Conservation (phyloP, 2,888 invertebrate genomes). For the Acrobasis suavella region DNA sequence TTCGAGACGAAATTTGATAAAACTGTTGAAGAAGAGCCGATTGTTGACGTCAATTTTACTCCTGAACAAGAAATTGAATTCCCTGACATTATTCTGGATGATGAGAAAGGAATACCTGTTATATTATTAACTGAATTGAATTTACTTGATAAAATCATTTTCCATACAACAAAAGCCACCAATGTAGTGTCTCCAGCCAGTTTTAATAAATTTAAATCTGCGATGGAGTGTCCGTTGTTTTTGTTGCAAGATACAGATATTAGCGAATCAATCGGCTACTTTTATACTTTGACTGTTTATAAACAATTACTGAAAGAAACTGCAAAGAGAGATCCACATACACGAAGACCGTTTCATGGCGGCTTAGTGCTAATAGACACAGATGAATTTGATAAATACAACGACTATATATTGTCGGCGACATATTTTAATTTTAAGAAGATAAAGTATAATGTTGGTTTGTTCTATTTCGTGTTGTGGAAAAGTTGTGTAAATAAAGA, state of each 20-base stretch:
- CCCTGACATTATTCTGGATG: constrained; percentile 49
- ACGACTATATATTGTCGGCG: constrained; percentile 51
- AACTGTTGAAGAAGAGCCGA: constrained; percentile 37
- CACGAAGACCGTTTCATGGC: constrained; percentile 45
- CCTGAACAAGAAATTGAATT: constrained; percentile 48
- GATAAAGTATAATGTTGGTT: constrained; percentile 45
- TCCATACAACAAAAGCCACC: constrained; percentile 30
- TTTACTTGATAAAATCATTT: constrained; percentile 47
- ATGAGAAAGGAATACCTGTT: constrained; percentile 53
- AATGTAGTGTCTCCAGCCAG: constrained; percentile 34
- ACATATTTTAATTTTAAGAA: constrained; percentile 52
- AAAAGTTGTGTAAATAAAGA: constrained; percentile 51
- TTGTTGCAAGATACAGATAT: constrained; percentile 43
- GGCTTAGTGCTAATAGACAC: constrained; percentile 48
- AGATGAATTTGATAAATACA: constrained; percentile 49
- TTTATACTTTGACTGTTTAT: constrained; percentile 50
- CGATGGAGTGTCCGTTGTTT: constrained; percentile 49
- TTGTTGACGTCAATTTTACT: constrained; percentile 41
- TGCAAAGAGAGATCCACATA: constrained; percentile 45
- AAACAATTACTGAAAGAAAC: constrained; percentile 41
- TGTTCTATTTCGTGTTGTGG: constrained; percentile 52
- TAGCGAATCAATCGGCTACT: constrained; percentile 50
- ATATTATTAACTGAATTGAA: constrained; percentile 42
- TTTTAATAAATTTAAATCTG: constrained; percentile 45
- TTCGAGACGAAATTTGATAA: constrained; percentile 38